These are phyloP conservation scores for Sapajus apella DNA, from an alignment of 2,113 vertebrate genomes.

Conservation along the genomic window DNA sequence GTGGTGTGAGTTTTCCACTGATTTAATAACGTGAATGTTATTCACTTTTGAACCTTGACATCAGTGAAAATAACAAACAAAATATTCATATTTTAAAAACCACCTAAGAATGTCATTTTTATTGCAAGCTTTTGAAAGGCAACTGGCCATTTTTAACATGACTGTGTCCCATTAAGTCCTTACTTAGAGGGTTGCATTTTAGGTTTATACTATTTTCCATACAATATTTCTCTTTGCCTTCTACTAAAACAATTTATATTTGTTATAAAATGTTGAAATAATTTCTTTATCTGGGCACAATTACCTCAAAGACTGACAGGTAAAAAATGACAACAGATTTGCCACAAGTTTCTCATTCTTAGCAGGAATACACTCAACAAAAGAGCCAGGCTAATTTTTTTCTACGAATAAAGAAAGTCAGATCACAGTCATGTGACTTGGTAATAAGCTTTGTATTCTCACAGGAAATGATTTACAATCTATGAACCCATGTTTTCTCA, in stretches of 20 bases:
- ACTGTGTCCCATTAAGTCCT: neutral
- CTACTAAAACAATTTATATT: neutral
- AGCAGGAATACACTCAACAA: neutral
- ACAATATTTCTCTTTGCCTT: neutral
- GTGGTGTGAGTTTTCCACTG: neutral
- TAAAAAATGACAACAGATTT: neutral
- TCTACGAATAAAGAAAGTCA: neutral
- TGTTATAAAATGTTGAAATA: neutral
- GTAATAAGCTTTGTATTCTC: neutral
- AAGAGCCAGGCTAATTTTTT: neutral
- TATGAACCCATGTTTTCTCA: neutral
- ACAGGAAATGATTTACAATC: neutral
- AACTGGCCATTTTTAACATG: neutral
- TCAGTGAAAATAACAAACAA: neutral
- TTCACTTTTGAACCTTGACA: neutral
- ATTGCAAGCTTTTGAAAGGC: neutral
- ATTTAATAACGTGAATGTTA: neutral
- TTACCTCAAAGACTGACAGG: neutral
- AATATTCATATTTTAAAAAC: neutral
- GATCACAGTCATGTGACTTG: neutral
- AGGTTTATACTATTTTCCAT: neutral
- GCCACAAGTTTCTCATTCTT: neutral
- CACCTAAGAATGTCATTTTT: neutral
- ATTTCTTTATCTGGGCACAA: neutral
- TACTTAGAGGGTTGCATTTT: neutral